Conservation (phyloP, 2,797 vertebrate species). For the Gorsachius magnificus region DNA sequence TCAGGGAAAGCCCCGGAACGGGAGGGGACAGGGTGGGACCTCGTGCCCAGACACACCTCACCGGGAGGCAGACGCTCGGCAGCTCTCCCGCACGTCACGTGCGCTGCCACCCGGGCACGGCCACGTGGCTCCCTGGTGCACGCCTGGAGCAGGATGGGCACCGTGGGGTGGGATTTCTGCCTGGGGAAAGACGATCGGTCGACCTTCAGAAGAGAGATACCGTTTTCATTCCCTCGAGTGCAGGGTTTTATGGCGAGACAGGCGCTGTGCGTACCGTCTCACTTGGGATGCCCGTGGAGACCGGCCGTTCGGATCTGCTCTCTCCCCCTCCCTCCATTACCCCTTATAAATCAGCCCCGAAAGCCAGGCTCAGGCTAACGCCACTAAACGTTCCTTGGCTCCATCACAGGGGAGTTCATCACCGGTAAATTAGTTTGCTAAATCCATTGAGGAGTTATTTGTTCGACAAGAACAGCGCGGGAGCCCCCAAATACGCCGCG, state of each 20-base stretch:
- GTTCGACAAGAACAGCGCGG: not conserved
- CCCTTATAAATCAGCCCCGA: not conserved
- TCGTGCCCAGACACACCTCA: not conserved
- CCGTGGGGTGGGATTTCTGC: not conserved
- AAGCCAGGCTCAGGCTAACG: not conserved
- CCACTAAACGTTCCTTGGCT: not conserved
- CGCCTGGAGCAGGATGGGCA: not conserved
- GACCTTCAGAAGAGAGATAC: not conserved
- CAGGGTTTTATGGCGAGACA: not conserved
- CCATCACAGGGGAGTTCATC: not conserved
- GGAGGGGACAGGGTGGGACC: not conserved
- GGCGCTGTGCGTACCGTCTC: not conserved
- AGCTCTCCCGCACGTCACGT: not conserved
- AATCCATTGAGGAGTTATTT: not conserved
- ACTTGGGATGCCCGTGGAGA: accelerated
- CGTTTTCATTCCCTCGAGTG: accelerated
- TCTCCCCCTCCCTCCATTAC: not conserved
- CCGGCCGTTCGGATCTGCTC: accelerated
- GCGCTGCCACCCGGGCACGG: accelerated
- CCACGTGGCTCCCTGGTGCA: accelerated
- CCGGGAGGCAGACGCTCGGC: not conserved
- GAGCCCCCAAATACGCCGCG: accelerated
- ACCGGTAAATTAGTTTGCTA: not conserved
- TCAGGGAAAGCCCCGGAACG: not conserved
- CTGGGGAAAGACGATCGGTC: not conserved